Evolutionary conservation across 1,140 invertebrate genomes (phyloP).

Genomic region (Tyrophagus putrescentiae): DNA sequence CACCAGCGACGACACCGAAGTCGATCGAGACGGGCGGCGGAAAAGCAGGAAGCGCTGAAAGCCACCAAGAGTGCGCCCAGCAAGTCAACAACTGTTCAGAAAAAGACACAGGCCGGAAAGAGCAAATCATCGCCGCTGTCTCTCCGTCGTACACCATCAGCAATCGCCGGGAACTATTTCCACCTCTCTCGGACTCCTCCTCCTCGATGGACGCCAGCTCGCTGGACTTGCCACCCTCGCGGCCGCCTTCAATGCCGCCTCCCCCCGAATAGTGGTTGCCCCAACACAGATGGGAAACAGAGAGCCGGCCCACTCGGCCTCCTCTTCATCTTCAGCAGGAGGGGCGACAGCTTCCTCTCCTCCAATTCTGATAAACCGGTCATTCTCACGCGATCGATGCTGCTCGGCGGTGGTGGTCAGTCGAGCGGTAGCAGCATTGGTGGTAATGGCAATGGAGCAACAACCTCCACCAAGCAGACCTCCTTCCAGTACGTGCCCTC

Average conservation of each 20-base stretch:
- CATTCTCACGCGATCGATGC: background rate
- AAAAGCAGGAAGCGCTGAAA: background rate
- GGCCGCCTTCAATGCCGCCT: background rate
- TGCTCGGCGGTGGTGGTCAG: no score
- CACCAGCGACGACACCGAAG: background rate
- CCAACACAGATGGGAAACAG: no score
- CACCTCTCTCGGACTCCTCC: no score
- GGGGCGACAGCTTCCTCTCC: background rate
- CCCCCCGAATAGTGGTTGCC: no score
- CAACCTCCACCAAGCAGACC: background rate
- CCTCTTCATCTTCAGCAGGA: background rate
- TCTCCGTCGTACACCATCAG: no score
- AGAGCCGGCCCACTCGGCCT: background rate
- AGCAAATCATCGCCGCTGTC: no score
- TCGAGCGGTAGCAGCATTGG: no score
- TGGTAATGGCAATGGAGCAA: background rate
- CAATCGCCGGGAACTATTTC: no score
- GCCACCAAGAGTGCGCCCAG: background rate
- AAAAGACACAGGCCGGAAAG: no score
- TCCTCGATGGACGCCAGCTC: background rate
- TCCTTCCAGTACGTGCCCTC: background rate
- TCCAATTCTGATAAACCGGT: no score
- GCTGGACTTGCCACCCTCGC: background rate
- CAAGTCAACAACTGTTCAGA: no score
- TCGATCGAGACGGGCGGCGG: background rate